Evolutionary conservation across 2,888 invertebrate genomes (phyloP).

Genomic region (Andrena haemorrhoa): DNA sequence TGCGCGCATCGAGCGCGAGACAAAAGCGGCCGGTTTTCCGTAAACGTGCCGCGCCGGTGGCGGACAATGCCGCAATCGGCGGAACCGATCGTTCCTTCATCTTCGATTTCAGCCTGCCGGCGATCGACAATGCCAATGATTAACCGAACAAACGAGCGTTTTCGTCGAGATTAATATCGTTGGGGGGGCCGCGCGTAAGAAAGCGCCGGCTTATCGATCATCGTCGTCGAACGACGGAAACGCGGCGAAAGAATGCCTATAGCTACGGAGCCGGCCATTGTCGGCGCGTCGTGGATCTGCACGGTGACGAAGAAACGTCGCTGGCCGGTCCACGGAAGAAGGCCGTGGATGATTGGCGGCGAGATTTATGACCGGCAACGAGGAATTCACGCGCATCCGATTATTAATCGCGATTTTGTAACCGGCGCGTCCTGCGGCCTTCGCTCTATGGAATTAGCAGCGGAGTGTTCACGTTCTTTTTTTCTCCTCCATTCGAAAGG

Average conservation of each 20-base stretch:
- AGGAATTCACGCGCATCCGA: slow-evolving; percentile 63
- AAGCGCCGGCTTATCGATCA: slow-evolving; percentile 61
- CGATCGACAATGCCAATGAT: slow-evolving; percentile 66
- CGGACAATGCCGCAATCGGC: slow-evolving; percentile 38
- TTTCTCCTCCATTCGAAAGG: not conserved
- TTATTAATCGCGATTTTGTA: slow-evolving; percentile 57
- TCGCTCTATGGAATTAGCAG: slow-evolving; percentile 4
- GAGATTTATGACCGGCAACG: slow-evolving; percentile 78
- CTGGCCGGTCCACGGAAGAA: slow-evolving; percentile 59
- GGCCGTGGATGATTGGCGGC: slow-evolving; percentile 76
- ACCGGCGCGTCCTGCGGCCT: not conserved
- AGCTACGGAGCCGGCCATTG: slow-evolving; percentile 62
- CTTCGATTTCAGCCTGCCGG: slow-evolving; percentile 39
- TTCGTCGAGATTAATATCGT: slow-evolving; percentile 62
- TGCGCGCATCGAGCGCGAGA: not conserved
- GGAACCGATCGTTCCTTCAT: slow-evolving; percentile 24
- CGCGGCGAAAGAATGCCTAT: slow-evolving; percentile 55
- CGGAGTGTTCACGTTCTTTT: not conserved
- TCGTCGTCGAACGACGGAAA: slow-evolving; percentile 64
- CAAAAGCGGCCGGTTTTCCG: not conserved
- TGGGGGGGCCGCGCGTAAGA: slow-evolving; percentile 2
- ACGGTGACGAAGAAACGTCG: slow-evolving; percentile 66
- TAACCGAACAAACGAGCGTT: slow-evolving; percentile 45
- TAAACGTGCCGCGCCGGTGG: slow-evolving; percentile 1
- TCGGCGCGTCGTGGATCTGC: slow-evolving; percentile 44